Conservation (phyloP, 92 coral and sea anemone species). For the Epizoanthus ramosus region DNA sequence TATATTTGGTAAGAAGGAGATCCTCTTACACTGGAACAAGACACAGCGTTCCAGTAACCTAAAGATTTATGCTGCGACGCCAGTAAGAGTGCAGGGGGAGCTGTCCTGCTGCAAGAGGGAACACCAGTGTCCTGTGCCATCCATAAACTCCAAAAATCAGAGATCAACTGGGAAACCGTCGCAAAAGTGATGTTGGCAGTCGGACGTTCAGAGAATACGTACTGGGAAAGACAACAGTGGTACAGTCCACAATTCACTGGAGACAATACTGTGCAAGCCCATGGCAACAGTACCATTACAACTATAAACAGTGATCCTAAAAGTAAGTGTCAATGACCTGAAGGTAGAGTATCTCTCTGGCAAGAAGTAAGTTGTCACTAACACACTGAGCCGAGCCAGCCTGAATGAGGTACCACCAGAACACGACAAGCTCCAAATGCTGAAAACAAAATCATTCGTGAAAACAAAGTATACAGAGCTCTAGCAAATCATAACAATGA, state of each 20-base stretch:
- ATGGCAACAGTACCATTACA: constrained; percentile 32
- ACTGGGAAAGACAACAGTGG: constrained; percentile 49
- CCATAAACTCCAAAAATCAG: constrained; percentile 31
- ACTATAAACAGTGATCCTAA: constrained; percentile 34
- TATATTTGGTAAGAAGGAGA: no score
- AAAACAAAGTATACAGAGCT: constrained; percentile 52
- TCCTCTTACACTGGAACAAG: constrained; percentile 33
- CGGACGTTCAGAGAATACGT: constrained; percentile 64
- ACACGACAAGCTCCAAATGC: constrained; percentile 44
- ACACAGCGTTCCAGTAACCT: constrained; percentile 31
- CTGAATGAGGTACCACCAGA: constrained; percentile 50
- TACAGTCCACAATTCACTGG: constrained; percentile 63
- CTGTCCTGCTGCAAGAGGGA: constrained; percentile 32
- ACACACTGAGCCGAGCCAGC: constrained; percentile 66
- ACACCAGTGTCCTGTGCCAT: constrained; percentile 35
- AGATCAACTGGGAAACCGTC: constrained; percentile 34
- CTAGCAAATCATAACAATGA: constrained; percentile 64
- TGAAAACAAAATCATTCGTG: constrained; percentile 63
- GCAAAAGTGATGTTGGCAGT: constrained; percentile 37
- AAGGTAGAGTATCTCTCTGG: constrained; percentile 66
- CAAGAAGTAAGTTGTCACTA: constrained; percentile 52
- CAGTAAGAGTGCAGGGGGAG: constrained; percentile 43
- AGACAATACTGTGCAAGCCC: constrained; percentile 34
- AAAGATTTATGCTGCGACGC: constrained; percentile 45
- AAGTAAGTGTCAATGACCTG: constrained; percentile 49